A percentile compares a stretch with the other conserved stretches of the same genome.
These are phyloP conservation scores for Volucella inflata DNA, from an alignment of 2,888 invertebrate species.

Conservation along the genomic window DNA sequence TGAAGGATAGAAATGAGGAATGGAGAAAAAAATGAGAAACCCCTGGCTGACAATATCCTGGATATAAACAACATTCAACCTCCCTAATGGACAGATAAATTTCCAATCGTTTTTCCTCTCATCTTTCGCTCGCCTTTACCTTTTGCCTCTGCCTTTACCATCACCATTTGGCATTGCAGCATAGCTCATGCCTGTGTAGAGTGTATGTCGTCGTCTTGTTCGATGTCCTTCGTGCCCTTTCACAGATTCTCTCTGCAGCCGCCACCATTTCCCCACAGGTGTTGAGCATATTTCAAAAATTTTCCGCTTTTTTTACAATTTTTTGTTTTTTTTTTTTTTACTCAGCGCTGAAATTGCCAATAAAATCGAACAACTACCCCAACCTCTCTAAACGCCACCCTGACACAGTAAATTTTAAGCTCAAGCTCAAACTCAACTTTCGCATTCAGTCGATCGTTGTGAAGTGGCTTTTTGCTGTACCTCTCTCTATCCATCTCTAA, in stretches of 20 bases:
- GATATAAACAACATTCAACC: conserved; percentile 53
- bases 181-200: too few species aligned
- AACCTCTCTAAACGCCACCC: conserved; percentile 66
- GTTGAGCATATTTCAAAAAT: conserved; percentile 70
- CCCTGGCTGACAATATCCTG: conserved; percentile 27
- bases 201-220: background rate
- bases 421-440: conserved; percentile 4
- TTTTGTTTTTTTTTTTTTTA: conserved; percentile 16
- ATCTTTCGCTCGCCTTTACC: conserved; percentile 9
- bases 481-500: background rate
- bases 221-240: background rate
- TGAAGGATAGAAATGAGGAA: background rate
- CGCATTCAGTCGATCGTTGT: conserved; percentile 27
- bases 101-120: conserved; percentile 48
- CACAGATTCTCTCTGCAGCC: conserved; percentile 14
- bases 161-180: too few species aligned
- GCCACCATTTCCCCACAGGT: conserved; percentile 69
- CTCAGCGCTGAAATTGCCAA: conserved; percentile 62
- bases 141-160: too few species aligned
- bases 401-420: background rate
- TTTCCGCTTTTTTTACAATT: conserved; percentile 18
- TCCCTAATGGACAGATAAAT: conserved; percentile 60
- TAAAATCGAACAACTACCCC: conserved; percentile 72
- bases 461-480: too few species aligned
- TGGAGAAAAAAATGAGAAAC: conserved; percentile 14